Conservation (phyloP, 2,797 vertebrate genomes). For the Tangara arthus region DNA sequence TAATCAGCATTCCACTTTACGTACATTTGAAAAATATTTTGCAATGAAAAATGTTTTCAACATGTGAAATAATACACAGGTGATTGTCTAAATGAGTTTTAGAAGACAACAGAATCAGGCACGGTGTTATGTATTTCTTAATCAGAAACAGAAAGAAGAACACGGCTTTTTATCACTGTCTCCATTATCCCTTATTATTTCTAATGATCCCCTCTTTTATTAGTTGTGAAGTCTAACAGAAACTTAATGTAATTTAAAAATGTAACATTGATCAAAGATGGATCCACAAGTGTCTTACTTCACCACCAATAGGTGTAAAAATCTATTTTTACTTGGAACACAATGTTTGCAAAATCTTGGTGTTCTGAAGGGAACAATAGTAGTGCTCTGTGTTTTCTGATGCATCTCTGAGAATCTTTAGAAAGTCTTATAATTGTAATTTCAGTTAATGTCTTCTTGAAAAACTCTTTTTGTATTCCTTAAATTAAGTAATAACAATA, state of each 20-base stretch:
- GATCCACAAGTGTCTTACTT: not conserved
- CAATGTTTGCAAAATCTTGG: not conserved
- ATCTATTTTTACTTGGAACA: not conserved
- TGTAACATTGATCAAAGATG: rapidly evolving
- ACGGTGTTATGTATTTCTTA: rapidly evolving
- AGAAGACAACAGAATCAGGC: not conserved
- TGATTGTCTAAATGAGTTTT: not conserved
- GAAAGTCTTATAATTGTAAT: not conserved
- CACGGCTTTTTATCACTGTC: not conserved
- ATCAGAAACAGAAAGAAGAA: not conserved
- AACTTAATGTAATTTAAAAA: not conserved
- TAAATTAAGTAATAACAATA: not conserved
- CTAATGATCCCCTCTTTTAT: rapidly evolving
- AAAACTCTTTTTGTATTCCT: not conserved
- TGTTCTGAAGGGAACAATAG: not conserved
- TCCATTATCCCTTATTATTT: not conserved
- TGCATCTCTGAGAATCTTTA: not conserved
- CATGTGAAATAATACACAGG: not conserved
- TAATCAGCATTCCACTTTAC: not conserved
- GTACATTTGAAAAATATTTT: not conserved
- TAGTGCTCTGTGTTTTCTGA: not conserved
- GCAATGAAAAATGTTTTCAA: not conserved
- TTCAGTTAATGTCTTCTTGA: not conserved
- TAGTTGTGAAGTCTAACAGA: not conserved
- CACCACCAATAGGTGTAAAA: not conserved